Percentiles rank a stretch among this genome's conserved stretches.
Conservation (phyloP, 2,113 vertebrate species). For the Ammodytes dubius region DNA sequence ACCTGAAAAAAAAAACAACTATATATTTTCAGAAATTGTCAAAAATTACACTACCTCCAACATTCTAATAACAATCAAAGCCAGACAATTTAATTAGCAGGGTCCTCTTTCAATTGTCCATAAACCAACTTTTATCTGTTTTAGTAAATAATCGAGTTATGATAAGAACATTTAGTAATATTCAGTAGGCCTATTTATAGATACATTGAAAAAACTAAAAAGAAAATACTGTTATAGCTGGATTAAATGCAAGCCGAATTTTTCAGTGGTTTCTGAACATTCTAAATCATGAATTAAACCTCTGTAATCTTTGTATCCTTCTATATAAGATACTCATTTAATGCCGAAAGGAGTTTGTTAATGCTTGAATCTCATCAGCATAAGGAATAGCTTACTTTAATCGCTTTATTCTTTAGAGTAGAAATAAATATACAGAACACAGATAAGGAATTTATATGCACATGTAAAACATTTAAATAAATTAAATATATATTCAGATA, state of each 20-base stretch:
- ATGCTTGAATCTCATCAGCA: background rate
- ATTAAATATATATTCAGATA: no score
- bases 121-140: background rate
- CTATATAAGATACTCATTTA: background rate
- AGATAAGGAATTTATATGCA: no score
- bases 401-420: no score
- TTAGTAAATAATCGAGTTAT: background rate
- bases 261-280: background rate
- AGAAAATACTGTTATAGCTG: background rate
- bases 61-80: background rate
- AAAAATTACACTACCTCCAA: background rate
- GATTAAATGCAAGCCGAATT: background rate
- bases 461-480: no score
- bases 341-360: background rate
- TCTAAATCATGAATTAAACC: fast-evolving
- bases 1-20: fast-evolving
- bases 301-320: fast-evolving
- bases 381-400: background rate
- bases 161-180: background rate
- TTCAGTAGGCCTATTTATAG: background rate
- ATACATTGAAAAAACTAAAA: background rate
- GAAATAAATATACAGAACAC: no score
- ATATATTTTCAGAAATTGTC: no score
- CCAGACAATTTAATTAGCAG: fast-evolving
- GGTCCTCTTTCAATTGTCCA: background rate